Conservation (phyloP, 2,113 vertebrate genomes). For the Protomyctophum bolini region DNA sequence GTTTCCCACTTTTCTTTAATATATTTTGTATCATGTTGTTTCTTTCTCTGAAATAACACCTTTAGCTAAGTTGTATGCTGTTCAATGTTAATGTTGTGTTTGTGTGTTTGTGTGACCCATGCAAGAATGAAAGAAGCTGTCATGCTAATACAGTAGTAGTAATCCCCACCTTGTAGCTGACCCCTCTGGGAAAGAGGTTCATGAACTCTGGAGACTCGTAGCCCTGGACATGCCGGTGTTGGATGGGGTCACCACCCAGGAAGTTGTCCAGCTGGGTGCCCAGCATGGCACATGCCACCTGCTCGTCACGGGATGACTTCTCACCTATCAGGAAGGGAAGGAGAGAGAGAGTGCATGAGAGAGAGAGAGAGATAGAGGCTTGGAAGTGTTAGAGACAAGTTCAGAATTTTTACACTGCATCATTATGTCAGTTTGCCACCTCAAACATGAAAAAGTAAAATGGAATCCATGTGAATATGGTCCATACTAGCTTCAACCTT, state of each 20-base stretch:
- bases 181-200: constrained; percentile 85
- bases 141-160: background rate
- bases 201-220: constrained; percentile 87
- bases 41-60: no score
- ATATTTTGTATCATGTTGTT: no score
- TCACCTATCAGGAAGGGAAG: constrained; percentile 70
- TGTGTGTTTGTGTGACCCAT: no score
- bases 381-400: background rate
- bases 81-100: no score
- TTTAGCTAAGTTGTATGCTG: no score
- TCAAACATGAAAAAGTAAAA: no score
- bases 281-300: constrained; percentile 87
- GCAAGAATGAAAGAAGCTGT: no score
- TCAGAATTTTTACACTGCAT: no score
- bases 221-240: constrained; percentile 88
- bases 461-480: no score
- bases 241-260: constrained; percentile 84
- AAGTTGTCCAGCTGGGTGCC: constrained; percentile 86
- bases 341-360: background rate
- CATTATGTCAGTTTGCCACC: no score
- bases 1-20: no score
- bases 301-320: constrained; percentile 86
- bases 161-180: constrained; percentile 88
- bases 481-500: no score
- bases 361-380: background rate